Evolutionary conservation across 2,797 vertebrate species (phyloP).

Genomic region (Brachyalestes nurse): DNA sequence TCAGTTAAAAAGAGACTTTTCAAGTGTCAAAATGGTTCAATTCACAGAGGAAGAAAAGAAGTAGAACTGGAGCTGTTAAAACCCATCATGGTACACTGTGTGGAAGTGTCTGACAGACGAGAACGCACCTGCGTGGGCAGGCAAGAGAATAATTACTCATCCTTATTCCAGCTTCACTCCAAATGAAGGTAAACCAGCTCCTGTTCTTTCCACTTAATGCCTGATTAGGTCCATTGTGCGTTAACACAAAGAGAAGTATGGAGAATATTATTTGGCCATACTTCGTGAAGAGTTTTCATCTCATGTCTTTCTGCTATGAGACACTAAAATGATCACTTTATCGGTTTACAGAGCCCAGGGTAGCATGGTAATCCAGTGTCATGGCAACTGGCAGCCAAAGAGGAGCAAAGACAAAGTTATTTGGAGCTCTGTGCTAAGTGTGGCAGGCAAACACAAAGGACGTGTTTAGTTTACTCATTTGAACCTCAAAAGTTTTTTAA

Average conservation of each 20-base stretch:
- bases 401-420: slow-evolving; percentile 24
- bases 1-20: neutral
- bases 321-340: slow-evolving; percentile 50
- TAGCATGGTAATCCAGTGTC: slow-evolving; percentile 64
- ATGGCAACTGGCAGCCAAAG: slow-evolving; percentile 65
- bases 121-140: slow-evolving; percentile 63
- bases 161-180: slow-evolving; percentile 41
- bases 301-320: slow-evolving; percentile 15
- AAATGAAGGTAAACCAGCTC: slow-evolving; percentile 29
- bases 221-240: slow-evolving; percentile 32
- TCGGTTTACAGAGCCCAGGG: slow-evolving; percentile 62
- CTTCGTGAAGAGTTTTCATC: slow-evolving; percentile 24
- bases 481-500: neutral
- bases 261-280: neutral
- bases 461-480: neutral
- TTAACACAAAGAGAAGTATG: neutral
- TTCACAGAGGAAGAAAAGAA: neutral
- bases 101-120: slow-evolving; percentile 9
- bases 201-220: slow-evolving; percentile 17
- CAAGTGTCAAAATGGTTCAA: neutral
- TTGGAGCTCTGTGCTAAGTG: neutral
- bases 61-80: slow-evolving; percentile 66
- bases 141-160: slow-evolving; percentile 73
- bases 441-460: neutral
- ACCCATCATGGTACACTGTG: slow-evolving; percentile 64